Evolutionary conservation across 2,888 invertebrate species (phyloP).

Genomic region (Crossocerus cetratus): DNA sequence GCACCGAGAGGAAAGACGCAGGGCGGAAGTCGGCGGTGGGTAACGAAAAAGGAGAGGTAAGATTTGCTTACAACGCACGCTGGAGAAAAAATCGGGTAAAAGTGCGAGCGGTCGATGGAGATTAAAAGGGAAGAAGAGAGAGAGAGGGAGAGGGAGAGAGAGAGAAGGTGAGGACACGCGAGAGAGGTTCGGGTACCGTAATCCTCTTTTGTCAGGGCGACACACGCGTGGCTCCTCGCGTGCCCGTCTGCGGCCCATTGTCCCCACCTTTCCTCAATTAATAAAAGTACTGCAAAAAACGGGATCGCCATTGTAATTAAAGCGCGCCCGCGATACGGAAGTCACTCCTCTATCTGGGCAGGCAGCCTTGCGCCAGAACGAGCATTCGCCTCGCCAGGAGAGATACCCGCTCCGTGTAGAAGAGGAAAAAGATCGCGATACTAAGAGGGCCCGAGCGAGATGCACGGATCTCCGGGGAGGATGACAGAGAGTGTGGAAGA

Average conservation of each 20-base stretch:
- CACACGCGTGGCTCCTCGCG: not conserved
- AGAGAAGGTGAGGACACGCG: not conserved
- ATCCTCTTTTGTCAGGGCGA: constrained; percentile 31
- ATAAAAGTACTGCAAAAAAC: constrained; percentile 68
- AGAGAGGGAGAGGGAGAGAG: not conserved
- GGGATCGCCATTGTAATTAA: constrained; percentile 68
- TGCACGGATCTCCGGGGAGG: not conserved
- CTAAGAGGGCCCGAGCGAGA: not conserved
- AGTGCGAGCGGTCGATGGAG: not conserved
- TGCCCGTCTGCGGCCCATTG: constrained; percentile 24
- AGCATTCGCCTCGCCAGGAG: no score
- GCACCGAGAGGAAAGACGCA: not conserved
- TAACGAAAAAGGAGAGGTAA: not conserved
- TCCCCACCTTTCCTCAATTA: constrained; percentile 59
- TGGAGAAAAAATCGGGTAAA: not conserved
- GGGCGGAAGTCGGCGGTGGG: not conserved
- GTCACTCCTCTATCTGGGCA: constrained; percentile 34
- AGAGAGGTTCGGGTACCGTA: constrained; percentile 38
- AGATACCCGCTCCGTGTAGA: no score
- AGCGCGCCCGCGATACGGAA: constrained; percentile 63
- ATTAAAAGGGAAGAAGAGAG: no score
- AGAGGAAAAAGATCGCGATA: not conserved
- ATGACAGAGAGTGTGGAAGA: constrained; percentile 12
- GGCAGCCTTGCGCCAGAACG: not conserved
- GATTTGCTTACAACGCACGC: no score